phyloP scores from a whole-genome alignment of 2,797 vertebrate species.

The Microtus agrestis region DNA sequence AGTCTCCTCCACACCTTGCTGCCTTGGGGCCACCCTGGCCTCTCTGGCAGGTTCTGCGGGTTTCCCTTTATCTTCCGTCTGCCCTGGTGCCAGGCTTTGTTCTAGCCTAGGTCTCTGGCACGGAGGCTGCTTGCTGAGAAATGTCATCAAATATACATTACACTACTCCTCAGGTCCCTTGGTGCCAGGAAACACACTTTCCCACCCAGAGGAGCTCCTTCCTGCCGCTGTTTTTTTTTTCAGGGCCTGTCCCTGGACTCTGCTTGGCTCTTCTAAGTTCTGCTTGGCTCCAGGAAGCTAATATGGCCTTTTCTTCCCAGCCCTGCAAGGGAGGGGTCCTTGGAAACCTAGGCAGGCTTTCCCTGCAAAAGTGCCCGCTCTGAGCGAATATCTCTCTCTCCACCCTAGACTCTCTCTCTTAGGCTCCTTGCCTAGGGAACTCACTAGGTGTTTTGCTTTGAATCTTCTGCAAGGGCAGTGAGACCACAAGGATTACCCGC shows the following conservation, averaged over 20 bases:
- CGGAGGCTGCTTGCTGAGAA: conserved; percentile 35
- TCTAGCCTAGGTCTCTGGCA: conserved; percentile 25
- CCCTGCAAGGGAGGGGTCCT: neutral
- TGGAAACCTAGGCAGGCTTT: neutral
- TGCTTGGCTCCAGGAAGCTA: neutral
- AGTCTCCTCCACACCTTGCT: neutral
- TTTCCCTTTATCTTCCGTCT: neutral
- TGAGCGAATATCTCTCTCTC: neutral
- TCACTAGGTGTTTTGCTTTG: neutral
- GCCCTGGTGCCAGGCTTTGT: neutral
- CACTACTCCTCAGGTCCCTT: neutral
- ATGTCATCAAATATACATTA: conserved; percentile 54
- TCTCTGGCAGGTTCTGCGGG: neutral
- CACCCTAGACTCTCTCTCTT: neutral
- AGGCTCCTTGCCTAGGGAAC: neutral
- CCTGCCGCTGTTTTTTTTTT: neutral
- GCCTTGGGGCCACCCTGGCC: neutral
- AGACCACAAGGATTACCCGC: neutral
- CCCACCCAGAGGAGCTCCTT: neutral
- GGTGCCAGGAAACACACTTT: neutral
- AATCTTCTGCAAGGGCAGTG: neutral
- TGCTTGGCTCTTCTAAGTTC: neutral
- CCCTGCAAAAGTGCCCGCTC: fast-evolving
- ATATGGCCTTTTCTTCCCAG: neutral
- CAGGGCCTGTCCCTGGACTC: neutral